A percentile compares a stretch with the other conserved stretches of the same genome.
These are phyloP conservation scores for Amblyornis subalaris DNA, from an alignment of 2,113 vertebrate genomes.

Conservation along the genomic window DNA sequence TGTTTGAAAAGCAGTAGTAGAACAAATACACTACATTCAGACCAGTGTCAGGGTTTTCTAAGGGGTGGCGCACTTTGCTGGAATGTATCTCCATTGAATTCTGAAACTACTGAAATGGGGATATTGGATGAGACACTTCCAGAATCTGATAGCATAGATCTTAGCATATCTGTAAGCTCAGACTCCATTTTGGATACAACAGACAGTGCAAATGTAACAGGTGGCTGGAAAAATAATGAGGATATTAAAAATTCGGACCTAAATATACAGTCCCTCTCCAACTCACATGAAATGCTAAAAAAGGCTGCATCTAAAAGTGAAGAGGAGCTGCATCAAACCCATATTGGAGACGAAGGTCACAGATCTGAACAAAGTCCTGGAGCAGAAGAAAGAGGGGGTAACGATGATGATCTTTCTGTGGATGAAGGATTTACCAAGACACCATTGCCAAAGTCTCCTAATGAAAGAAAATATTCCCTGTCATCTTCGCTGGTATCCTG, in stretches of 20 bases:
- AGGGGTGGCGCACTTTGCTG: not conserved
- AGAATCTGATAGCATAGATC: not conserved
- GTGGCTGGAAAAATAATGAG: not conserved
- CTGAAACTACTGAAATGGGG: not conserved
- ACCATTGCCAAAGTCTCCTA: not conserved
- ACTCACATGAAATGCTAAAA: not conserved
- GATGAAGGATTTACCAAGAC: constrained; percentile 1
- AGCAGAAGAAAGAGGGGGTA: not conserved
- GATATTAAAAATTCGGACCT: not conserved
- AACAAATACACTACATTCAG: not conserved
- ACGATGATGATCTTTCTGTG: not conserved
- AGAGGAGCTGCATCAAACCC: not conserved
- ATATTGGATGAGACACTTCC: constrained; percentile 68
- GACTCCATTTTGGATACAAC: not conserved
- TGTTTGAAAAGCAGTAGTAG: not conserved
- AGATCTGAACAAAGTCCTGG: not conserved
- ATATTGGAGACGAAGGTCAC: not conserved
- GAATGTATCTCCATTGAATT: not conserved
- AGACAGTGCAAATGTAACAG: not conserved
- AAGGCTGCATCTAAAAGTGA: not conserved
- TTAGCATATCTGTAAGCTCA: not conserved
- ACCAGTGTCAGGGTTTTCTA: not conserved
- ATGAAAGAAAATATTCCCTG: constrained; percentile 27
- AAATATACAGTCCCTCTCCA: not conserved
- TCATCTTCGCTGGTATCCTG: constrained; percentile 40